A percentile compares a stretch with the other conserved stretches of the same genome.
Conservation (phyloP, 2,113 vertebrate species). For the Fregata magnificens region DNA sequence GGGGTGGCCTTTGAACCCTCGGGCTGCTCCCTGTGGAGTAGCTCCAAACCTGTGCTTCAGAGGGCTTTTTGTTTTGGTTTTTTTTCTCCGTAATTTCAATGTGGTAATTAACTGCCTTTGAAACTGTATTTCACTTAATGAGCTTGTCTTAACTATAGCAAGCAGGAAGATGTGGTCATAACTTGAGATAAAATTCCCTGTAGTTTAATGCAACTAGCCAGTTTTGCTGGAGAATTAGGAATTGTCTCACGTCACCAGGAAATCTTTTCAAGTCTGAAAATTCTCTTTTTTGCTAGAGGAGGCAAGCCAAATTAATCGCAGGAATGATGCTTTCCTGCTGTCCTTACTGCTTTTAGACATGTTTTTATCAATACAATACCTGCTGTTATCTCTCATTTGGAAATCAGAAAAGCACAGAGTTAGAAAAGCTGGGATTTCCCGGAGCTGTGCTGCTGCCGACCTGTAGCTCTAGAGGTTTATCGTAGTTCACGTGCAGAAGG, state of each 20-base stretch:
- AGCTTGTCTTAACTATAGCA: accelerated
- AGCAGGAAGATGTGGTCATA: not conserved
- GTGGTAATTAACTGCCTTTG: not conserved
- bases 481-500: not conserved
- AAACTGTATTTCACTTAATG: not conserved
- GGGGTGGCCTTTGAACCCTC: not conserved
- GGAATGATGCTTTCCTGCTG: not conserved
- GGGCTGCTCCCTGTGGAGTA: not conserved
- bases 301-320: not conserved
- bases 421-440: not conserved
- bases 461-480: not conserved
- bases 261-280: not conserved
- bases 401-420: not conserved
- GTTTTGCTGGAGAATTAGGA: not conserved
- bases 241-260: not conserved
- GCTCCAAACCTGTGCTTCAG: not conserved
- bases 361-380: not conserved
- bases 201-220: not conserved
- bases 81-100: not conserved
- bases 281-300: not conserved
- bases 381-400: not conserved
- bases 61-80: too few relatives aligned
- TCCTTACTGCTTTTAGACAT: not conserved
- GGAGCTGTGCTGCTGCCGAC: not conserved
- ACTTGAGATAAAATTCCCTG: not conserved